Evolutionary conservation across 2,797 vertebrate species (phyloP), one percentile per base, ranked within the genome.

Genomic region (Gorsachius magnificus): DNA sequence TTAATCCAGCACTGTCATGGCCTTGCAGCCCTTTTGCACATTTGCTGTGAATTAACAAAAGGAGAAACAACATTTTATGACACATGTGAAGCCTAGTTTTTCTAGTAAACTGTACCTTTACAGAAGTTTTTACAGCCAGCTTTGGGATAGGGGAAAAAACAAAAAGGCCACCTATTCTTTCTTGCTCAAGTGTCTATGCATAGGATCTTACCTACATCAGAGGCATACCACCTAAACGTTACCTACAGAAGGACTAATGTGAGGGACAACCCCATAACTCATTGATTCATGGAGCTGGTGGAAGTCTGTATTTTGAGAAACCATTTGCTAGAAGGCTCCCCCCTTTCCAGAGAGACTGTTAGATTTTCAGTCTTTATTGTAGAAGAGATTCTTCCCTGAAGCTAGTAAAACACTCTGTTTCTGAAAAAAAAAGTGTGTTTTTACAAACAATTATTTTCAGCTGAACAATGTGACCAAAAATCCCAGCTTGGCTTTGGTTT

Each of bases 11-110:
- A 29, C 56, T 28, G 66, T 18, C 45, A 66, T 3, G 31, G 74
- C 60, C 69, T 72, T 71, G 65, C 43, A 94, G 89, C 19, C 54
- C 41, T 72, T 86, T 72, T 84, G 57, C 72, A 72, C 56, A 15
- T 84, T 83, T 87, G 36, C 74, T 93, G 80, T 80, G 85, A 89
- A 50, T 70, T 74, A 83, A 63, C 28, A 82, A 70, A 93, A 88
- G 79, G 22, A 94, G 66, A 90, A 92, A 38, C 53, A 75, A 36
- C 24, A 29, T 19, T 80, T 90, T 66, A 24, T 36, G 54, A 50
- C 8, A 41, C 19, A 50, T 36, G 58, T 51, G 46, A 91, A 87
- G n/a, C 12, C 56, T 25, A 29, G 3, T 50, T 84, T 69, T 69
- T 76, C 66, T 57, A 77, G 53, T 50, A 68, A 87, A 64, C 16